Evolutionary conservation across 2,888 invertebrate species (phyloP), one percentile per base, ranked within the genome.

Genomic region (Pocota personata): DNA sequence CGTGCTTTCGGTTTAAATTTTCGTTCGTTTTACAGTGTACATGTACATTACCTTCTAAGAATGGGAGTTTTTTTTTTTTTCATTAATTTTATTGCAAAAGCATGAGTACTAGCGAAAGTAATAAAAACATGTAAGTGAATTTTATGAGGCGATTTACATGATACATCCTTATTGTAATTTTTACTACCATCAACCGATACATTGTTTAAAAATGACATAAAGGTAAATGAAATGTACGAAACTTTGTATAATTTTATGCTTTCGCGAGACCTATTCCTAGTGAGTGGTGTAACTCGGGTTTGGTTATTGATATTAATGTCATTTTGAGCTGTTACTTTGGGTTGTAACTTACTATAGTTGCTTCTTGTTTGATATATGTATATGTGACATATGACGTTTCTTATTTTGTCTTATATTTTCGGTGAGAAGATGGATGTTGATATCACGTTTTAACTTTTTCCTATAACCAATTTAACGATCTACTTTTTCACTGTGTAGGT

Each of bases 271-370:
- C 30, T 46, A 21, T 30, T n/a, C 43, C n/a, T 35, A 8, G 30
- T 6, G 30, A 2, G 35, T 1, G 19, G 12, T n/a, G 6, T 62
- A 10, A 16, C 12, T 14, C 16, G 19, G 48, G 30, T 48, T 32
- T 64, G 32, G 12, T 48, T 64, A 64, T 64, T 48, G 64, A 64
- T 32, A 32, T 48, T 48, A 64, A 64, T 48, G 64, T 35, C 46
- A 27, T 62, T 46, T 62, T 30, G 12, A 46, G 62, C 6, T 14
- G 14, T 40, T 40, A 14, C 6, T 6, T 14, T 40, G 21, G 24
- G 40, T 24, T 27, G 24, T 60, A 40, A 40, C 40, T 40, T 14
- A 40, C n/a, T 37, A n/a, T n/a, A 5, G 37, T 3, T 37, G 46
- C 46, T 19, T 19, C 46, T 7, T 1, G 2, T 2, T 46, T 46